Percentiles rank a stretch among this genome's conserved stretches.
Conservation (phyloP, 2,113 vertebrate genomes). For the Sander vitreus region DNA sequence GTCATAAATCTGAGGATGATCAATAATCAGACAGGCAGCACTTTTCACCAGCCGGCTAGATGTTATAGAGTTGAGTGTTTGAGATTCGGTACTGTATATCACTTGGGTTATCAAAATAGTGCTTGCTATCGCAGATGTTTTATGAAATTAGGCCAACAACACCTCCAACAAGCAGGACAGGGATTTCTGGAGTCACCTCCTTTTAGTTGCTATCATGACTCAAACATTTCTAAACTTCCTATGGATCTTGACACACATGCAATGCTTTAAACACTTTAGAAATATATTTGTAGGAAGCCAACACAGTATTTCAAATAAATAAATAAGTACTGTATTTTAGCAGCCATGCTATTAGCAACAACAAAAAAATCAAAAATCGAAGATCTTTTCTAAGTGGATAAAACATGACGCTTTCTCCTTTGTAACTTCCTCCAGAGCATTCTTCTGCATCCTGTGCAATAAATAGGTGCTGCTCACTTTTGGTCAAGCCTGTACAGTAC, state of each 20-base stretch:
- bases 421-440: neutral
- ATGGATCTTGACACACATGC: no score
- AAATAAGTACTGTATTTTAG: neutral
- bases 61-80: conserved; percentile 22
- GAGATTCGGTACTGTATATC: conserved; percentile 10
- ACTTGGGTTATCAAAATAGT: conserved; percentile 9
- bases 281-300: neutral
- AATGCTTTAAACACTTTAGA: no score
- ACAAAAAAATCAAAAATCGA: neutral
- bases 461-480: neutral
- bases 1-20: conserved; percentile 41
- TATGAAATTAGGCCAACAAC: conserved; percentile 14
- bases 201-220: neutral
- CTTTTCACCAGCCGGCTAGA: conserved; percentile 5
- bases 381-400: neutral
- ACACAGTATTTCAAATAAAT: neutral
- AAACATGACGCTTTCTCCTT: neutral
- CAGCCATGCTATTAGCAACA: neutral
- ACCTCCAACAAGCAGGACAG: no score
- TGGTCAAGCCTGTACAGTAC: neutral
- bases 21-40: conserved; percentile 33
- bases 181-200: neutral
- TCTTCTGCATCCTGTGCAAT: neutral
- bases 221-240: neutral
- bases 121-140: conserved; percentile 2